Base-by-base conservation (phyloP, 2,888 invertebrate species). In the Lottia gigantea region DNA sequence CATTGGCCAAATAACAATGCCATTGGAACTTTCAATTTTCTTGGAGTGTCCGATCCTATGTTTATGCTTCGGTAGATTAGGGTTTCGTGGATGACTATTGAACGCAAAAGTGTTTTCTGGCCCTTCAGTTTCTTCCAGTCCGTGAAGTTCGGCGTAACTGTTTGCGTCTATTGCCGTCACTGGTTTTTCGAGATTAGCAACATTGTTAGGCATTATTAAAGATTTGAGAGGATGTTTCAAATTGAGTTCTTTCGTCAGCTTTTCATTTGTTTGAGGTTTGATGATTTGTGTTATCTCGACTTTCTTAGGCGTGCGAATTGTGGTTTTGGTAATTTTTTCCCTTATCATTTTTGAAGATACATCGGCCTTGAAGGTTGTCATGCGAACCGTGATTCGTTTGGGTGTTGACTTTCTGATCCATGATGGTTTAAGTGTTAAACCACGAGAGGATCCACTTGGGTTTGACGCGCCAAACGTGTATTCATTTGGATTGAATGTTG, bases 1-100 rank as follows among this genome's bases (percentile, higher is more conserved):
- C 55, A 55, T 55, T 11, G 55, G 55, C 55, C 55, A 55, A 23
- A 55, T 55, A 23, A 55, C 55, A 15, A 55, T 55, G 23, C 55
- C 55, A 55, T 55, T 55, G 55, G 23, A 19, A 23, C 55, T 55
- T 23, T 55, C 55, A 15, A 55, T 55, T 55, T 55, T 55, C 23
- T 23, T 55, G 23, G 55, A 55, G 55, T 19, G 19, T 55, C 55
- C 19, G 11, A 23, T 55, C 55, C 23, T 55, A 55, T 55, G 55
- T 23, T 55, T 55, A 23, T 55, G 55, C 14, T 55, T 55, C 23
- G 55, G 55, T 12, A 55, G 23, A 23, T 55, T 23, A 12, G 55
- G 55, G 55, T 55, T 55, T 23, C 55, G 19, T 23, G 55, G 55
- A 23, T 55, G 55, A 55, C 55, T 55, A 23, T 55, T 55, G 23